Evolutionary conservation across 2,888 invertebrate species (phyloP), one percentile per base, ranked within the genome.

Genomic region (Drosophila bunnanda): DNA sequence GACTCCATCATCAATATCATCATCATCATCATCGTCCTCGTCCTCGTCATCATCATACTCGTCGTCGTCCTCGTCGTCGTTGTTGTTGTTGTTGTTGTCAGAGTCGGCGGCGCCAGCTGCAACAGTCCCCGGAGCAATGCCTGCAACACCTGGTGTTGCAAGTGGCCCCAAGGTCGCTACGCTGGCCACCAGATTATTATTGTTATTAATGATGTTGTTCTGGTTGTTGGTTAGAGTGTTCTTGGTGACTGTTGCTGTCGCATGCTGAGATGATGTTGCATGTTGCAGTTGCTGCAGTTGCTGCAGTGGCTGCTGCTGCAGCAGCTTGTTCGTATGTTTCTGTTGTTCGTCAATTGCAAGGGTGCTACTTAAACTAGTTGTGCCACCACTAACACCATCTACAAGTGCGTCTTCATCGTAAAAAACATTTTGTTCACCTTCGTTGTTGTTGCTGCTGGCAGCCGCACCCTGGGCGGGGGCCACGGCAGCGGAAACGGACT

Each of bases 1-100:
- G 73, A 95, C 95, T 67, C 94, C 95, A 87, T 92, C 92, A 88
- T 92, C 92, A 88, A 91, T 91, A 77, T 93, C 93, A 54, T 93
- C 93, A 61, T 75, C n/a, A n/a, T 25, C 78, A 75, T 78, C 80
- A 71, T 72, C 77, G 57, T 78, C 78, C 55, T 75, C 78, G 38
- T 79, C 76, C 28, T 80, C 82, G 44, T 77, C 76, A 52, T 79
- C 77, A 46, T 77, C 71, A 15, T 77, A 75, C 5, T 74, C 80
- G 46, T 75, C 80, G 46, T 75, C 71, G 28, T 75, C 74, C 20
- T 72, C 62, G 28, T 72, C 78, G 13, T 80, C 76, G 54, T 68
- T 73, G 15, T 22, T 43, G 38, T 81, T 71, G 38, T 80, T 77
- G 48, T 73, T 73, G 32, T 61, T 58, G 46, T 68, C 72, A 50